Conservation (phyloP, 1,140 invertebrate genomes). For the Drosophila parabipectinata region DNA sequence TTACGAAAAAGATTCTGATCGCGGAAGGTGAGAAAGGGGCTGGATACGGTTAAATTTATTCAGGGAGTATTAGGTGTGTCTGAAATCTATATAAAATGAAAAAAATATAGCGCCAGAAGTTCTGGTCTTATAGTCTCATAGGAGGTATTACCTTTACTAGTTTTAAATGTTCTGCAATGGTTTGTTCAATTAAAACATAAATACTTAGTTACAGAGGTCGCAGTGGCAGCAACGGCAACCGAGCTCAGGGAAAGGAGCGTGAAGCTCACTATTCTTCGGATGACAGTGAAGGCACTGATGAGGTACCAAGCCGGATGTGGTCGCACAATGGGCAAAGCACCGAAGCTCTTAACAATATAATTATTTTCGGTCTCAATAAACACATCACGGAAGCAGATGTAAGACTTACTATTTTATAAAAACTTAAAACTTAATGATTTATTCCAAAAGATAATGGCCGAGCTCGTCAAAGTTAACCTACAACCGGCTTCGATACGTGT, state of each 20-base stretch:
- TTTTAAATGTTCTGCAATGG: no score
- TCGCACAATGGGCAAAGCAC: conserved; percentile 86
- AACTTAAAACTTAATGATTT: not conserved
- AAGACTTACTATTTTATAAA: conserved; percentile 76
- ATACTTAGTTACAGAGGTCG: not conserved
- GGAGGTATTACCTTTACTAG: no score
- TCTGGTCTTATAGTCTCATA: no score
- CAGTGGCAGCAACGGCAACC: conserved; percentile 4
- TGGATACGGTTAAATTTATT: not conserved
- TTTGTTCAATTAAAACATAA: not conserved
- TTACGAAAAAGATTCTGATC: conserved; percentile 49
- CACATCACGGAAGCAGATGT: conserved; percentile 94
- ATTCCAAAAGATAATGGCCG: conserved; percentile 78
- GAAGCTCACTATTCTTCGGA: conserved; percentile 21
- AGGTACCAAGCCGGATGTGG: conserved; percentile 36
- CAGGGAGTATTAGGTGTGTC: no score
- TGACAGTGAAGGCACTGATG: conserved; percentile 59
- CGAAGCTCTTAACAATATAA: conserved; percentile 93
- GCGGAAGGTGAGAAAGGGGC: conserved; percentile 33
- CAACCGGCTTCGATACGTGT: conserved; percentile 92
- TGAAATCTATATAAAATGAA: no score
- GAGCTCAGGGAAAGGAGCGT: not conserved
- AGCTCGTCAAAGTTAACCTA: conserved; percentile 89
- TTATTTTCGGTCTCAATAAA: conserved; percentile 91
- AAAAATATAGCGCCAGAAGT: no score